Evolutionary conservation across 2,888 invertebrate species (phyloP), one percentile per base, ranked within the genome.

Genomic region (Antitype chi): DNA sequence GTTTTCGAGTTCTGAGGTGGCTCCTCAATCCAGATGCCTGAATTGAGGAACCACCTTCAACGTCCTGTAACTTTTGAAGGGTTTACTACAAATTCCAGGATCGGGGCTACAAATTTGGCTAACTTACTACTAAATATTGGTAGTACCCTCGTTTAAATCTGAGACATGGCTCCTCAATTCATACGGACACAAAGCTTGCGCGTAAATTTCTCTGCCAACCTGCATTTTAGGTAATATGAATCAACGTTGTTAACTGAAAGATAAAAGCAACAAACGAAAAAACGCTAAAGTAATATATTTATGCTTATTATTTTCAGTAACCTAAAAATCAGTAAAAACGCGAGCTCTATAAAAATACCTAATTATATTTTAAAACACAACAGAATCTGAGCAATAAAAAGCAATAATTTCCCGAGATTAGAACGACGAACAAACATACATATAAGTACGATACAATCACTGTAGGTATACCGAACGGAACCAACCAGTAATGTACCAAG

Each of bases 401-500:
- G 76, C 71, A 86, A 86, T 84, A 60, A 86, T 88, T 83, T 85
- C 78, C 79, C 76, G 83, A 85, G 87, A 87, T 82, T 82, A 78
- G 77, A 84, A 70, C 75, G 53, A 76, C 82, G 70, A 77, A 81
- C 76, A 74, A 76, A 82, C 81, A 74, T 75, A 82, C 81, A 85
- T 81, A 73, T 75, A 82, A 47, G 23, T 70, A 81, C 74, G 80
- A 86, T 88, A 87, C 81, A 88, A 87, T 88, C 89, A 86, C 88
- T 70, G 82, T 85, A 89, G 86, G 84, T 85, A 88, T 80, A 66
- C 17, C 84, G 83, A 83, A 89, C 89, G 87, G 88, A 90, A 86
- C 89, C 81, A 81, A 20, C 90, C 87, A 89, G 92, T 94, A 93
- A 91, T 82, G 93, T 92, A 91, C 92, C 74, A 78, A 85, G 87